Evolutionary conservation across 2,888 invertebrate genomes (phyloP), one percentile per base, ranked within the genome.

Genomic region (Drosophila bunnanda): DNA sequence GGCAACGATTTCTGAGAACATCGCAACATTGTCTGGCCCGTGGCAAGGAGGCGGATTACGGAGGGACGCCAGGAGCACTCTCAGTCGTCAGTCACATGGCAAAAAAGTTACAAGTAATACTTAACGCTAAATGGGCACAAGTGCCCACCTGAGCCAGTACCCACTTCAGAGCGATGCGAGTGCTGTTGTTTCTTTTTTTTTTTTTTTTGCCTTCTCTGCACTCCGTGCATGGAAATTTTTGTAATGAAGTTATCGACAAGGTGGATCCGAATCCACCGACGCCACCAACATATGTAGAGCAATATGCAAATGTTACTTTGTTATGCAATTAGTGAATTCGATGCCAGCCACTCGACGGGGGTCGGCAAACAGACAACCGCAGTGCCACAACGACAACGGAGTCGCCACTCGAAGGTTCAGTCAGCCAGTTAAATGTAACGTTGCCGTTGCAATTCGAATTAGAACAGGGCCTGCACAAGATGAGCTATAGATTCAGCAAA

Each of bases 261-360:
- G 58, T 48, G 53, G 53, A 70, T 68, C 54, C 69, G 48, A 56
- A 48, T 41, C 43, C 32, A 20, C 20, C 50, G 30, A 28, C 28
- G 39, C 50, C 59, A 75, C 67, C 82, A 67, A 77, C 79, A 87
- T 87, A 86, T 88, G 81, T 88, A 67, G 87, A 78, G 78, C 86
- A 89, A 84, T 89, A 84, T 87, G 85, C 89, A 87, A 76, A 78
- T 76, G 76, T 78, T 67, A 87, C 90, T 89, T 89, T 90, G 90
- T 90, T 89, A 89, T 90, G 90, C 90, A 89, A 89, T 89, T 89
- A 90, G 89, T 89, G 89, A 81, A 90, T 90, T 90, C 82, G 84
- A 89, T 89, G 79, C 73, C 66, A 88, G 78, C 54, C 80, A 87
- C 72, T 70, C 64, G 84, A 69, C 72, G 58, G 46, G 32, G 50